phyloP scores from a whole-genome alignment of 2,797 vertebrate genomes.

The Antrozous pallidus region DNA sequence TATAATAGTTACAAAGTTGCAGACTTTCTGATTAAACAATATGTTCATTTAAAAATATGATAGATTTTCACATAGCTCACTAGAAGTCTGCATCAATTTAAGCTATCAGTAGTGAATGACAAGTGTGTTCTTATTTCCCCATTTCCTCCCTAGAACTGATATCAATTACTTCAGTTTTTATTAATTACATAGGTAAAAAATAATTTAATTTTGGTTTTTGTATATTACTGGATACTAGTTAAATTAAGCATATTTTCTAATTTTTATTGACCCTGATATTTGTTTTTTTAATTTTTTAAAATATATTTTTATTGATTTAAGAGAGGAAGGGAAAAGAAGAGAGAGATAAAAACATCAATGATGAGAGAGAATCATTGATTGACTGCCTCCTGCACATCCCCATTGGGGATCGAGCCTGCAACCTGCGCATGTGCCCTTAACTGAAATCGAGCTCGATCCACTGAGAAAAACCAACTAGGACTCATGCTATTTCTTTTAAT shows the following conservation, averaged over 20 bases:
- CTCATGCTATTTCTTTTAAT: neutral
- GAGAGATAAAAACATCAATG: too few relatives aligned
- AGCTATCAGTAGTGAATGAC: neutral
- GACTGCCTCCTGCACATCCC: too few relatives aligned
- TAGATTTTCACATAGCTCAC: neutral
- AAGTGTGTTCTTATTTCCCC: neutral
- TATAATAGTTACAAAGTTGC: neutral
- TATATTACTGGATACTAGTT: neutral
- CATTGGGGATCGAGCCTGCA: too few relatives aligned
- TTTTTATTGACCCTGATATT: neutral
- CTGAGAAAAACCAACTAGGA: too few relatives aligned
- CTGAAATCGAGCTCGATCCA: too few relatives aligned
- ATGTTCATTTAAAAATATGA: neutral
- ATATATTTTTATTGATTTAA: too few relatives aligned
- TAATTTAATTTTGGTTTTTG: neutral
- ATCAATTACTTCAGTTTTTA: neutral
- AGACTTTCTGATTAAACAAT: neutral
- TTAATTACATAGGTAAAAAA: neutral
- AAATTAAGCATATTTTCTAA: neutral
- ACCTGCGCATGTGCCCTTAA: too few relatives aligned
- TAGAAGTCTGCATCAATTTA: neutral
- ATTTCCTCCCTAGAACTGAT: neutral
- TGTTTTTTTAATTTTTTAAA: neutral
- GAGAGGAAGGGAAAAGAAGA: too few relatives aligned
- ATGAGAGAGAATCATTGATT: too few relatives aligned